Conservation (phyloP, 2,888 invertebrate species). For the Coenonympha glycerion region DNA sequence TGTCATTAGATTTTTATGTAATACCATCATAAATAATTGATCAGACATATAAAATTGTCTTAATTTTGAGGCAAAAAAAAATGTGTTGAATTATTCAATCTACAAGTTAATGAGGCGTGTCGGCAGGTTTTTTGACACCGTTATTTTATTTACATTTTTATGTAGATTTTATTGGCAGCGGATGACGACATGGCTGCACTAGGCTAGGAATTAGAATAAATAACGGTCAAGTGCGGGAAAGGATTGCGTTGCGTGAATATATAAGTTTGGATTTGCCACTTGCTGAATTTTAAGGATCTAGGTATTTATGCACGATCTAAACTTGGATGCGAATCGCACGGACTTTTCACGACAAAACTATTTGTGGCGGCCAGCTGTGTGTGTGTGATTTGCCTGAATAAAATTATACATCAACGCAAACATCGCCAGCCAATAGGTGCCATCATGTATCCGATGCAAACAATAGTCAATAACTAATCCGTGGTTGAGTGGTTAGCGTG, state of each 20-base stretch:
- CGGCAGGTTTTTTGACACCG: slow-evolving; percentile 6
- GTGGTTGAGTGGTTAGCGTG: too few species aligned
- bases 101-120: background rate
- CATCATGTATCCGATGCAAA: too few species aligned
- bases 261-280: background rate
- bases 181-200: slow-evolving; percentile 1
- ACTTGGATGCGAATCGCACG: background rate
- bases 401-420: too few species aligned
- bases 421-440: too few species aligned
- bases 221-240: slow-evolving; percentile 2
- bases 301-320: background rate
- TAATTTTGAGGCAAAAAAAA: background rate
- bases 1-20: background rate
- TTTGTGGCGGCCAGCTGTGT: too few species aligned
- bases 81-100: slow-evolving; percentile 7
- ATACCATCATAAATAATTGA: background rate
- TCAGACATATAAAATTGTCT: background rate
- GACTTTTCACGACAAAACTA: too few species aligned
- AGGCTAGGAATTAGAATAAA: slow-evolving; percentile 8
- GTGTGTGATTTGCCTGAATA: too few species aligned
- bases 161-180: slow-evolving; percentile 8
- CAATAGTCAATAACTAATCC: too few species aligned
- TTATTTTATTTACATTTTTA: slow-evolving; percentile 11
- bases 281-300: background rate
- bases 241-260: background rate